phyloP scores from a whole-genome alignment of 2,113 vertebrate species.

The Nipponia nippon region DNA sequence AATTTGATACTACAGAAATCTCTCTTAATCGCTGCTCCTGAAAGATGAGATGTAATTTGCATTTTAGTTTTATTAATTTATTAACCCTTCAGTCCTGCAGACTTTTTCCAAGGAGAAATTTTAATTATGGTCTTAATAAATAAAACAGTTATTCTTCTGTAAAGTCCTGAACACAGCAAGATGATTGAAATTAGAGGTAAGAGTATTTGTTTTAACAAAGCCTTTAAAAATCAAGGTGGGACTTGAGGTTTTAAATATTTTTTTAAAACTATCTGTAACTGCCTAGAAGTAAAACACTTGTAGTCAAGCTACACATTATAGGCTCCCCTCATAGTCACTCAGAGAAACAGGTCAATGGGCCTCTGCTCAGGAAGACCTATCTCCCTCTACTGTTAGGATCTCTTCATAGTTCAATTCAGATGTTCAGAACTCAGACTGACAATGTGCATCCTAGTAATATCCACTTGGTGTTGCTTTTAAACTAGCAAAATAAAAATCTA shows the following conservation, averaged over 20 bases:
- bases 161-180: background rate
- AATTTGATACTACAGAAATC: conserved; percentile 81
- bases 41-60: background rate
- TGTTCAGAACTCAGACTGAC: background rate
- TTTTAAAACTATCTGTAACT: background rate
- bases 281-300: background rate
- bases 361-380: background rate
- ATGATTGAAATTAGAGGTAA: background rate
- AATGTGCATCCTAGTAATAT: background rate
- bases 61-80: background rate
- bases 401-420: background rate
- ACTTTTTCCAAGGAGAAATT: background rate
- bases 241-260: background rate
- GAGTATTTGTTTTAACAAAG: background rate
- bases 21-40: conserved; percentile 87
- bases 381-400: background rate
- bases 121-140: background rate
- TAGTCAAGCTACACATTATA: background rate
- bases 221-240: background rate
- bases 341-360: background rate
- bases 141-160: background rate
- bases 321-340: background rate
- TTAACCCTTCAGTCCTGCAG: background rate
- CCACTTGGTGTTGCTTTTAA: background rate
- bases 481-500: background rate